A percentile compares a stretch with the other conserved stretches of the same genome.
Conservation (phyloP, 2,797 vertebrate genomes). For the Thunnus albacares region DNA sequence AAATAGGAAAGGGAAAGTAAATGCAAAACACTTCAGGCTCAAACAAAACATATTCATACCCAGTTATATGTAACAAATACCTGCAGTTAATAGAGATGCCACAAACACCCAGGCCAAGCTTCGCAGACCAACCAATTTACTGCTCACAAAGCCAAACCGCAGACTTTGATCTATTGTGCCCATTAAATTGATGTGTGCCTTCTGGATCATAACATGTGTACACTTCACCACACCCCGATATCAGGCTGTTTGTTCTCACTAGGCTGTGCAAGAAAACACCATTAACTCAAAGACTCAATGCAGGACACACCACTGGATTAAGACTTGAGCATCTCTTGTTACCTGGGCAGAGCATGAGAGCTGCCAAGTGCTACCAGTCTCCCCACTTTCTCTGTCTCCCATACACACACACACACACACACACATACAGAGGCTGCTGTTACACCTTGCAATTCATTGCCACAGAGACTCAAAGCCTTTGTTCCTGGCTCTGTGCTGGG, state of each 20-base stretch:
- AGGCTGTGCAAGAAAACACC: slow-evolving; percentile 23
- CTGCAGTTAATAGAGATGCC: slow-evolving; percentile 22
- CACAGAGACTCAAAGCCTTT: slow-evolving; percentile 71
- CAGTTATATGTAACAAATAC: slow-evolving; percentile 29
- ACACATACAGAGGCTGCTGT: slow-evolving; percentile 46
- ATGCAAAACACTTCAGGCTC: slow-evolving; percentile 10
- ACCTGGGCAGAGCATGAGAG: slow-evolving; percentile 48
- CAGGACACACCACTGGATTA: slow-evolving; percentile 42
- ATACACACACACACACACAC: slow-evolving; percentile 25
- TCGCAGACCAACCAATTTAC: slow-evolving; percentile 26
- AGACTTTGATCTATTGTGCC: slow-evolving; percentile 48
- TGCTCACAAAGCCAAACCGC: slow-evolving; percentile 39
- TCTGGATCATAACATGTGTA: slow-evolving; percentile 49
- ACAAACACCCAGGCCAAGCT: slow-evolving; percentile 4
- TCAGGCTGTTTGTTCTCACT: slow-evolving; percentile 2
- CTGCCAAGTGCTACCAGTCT: slow-evolving; percentile 16
- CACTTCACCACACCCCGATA: slow-evolving; percentile 44
- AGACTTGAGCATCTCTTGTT: slow-evolving; percentile 53
- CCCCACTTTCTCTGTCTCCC: slow-evolving; percentile 40
- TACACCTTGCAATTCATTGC: slow-evolving; percentile 71
- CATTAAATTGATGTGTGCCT: slow-evolving; percentile 50
- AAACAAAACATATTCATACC: slow-evolving; percentile 5
- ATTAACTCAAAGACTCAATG: slow-evolving; percentile 30
- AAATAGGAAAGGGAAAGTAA: slow-evolving; percentile 1
- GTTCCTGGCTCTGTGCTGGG: slow-evolving; percentile 52